Evolutionary conservation across 2,888 invertebrate genomes (phyloP).

Genomic region (Melanchra persicariae): DNA sequence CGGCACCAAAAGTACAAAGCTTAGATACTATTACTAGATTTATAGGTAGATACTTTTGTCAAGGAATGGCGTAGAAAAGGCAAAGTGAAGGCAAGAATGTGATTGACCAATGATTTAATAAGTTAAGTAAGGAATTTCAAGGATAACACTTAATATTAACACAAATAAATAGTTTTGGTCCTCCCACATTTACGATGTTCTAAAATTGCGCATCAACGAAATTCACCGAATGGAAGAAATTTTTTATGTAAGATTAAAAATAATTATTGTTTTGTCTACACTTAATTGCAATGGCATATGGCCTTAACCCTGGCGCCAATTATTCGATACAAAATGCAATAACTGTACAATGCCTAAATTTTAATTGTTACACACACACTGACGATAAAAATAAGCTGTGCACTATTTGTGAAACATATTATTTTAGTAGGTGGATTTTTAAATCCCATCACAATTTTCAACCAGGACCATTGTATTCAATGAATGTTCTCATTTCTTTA

Average conservation of each 20-base stretch:
- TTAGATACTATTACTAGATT: background rate
- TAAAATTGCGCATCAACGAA: background rate
- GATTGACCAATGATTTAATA: background rate
- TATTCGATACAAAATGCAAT: constrained; percentile 10
- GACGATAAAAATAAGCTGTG: background rate
- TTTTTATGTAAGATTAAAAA: too few relatives aligned
- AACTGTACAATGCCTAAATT: background rate
- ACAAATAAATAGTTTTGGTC: background rate
- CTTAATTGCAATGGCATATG: background rate
- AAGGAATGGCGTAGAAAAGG: background rate
- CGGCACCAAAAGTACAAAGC: background rate
- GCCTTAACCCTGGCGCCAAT: constrained; percentile 22
- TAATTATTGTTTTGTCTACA: background rate
- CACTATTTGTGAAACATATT: background rate
- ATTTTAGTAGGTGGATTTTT: too few relatives aligned
- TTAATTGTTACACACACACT: background rate
- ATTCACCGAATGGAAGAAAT: too few relatives aligned
- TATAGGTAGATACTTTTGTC: background rate
- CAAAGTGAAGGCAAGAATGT: background rate
- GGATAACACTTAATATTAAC: too few relatives aligned
- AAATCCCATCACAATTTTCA: too few relatives aligned
- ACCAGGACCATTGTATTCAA: too few relatives aligned
- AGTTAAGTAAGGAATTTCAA: background rate
- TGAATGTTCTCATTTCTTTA: too few relatives aligned
- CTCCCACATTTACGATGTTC: background rate